Evolutionary conservation across 2,888 invertebrate genomes (phyloP).

Genomic region (Anoncus sp.): DNA sequence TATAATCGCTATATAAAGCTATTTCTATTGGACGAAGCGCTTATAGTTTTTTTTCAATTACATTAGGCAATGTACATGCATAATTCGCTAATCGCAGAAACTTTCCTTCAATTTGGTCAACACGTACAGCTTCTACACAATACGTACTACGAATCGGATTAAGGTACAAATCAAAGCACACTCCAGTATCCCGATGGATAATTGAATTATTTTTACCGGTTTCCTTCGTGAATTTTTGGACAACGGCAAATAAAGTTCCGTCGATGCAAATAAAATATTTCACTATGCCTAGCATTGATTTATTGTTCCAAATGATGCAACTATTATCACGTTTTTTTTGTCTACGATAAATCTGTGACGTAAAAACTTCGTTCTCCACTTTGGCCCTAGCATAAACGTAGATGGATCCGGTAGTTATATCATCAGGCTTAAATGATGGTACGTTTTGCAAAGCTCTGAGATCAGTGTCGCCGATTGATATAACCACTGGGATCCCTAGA

Average conservation of each 20-base stretch:
- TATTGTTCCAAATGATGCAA: constrained; percentile 27
- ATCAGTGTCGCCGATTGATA: not conserved
- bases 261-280: constrained; percentile 4
- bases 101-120: constrained; percentile 7
- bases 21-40: too few relatives aligned
- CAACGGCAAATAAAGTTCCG: not conserved
- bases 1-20: too few relatives aligned
- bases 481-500: not conserved
- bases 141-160: not conserved
- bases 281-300: not conserved
- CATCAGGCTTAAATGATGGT: too few relatives aligned
- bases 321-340: constrained; percentile 47
- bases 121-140: not conserved
- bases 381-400: too few relatives aligned
- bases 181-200: not conserved
- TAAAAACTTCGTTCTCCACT: constrained; percentile 22
- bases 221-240: not conserved
- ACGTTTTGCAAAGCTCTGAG: not conserved
- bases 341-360: constrained; percentile 34
- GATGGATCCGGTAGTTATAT: too few relatives aligned
- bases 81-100: constrained; percentile 17
- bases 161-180: not conserved
- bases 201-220: not conserved
- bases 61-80: constrained; percentile 13
- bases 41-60: not conserved